These are phyloP conservation scores for Tetragonula clypearis DNA, from an alignment of 1,140 invertebrate species.

Conservation along the genomic window DNA sequence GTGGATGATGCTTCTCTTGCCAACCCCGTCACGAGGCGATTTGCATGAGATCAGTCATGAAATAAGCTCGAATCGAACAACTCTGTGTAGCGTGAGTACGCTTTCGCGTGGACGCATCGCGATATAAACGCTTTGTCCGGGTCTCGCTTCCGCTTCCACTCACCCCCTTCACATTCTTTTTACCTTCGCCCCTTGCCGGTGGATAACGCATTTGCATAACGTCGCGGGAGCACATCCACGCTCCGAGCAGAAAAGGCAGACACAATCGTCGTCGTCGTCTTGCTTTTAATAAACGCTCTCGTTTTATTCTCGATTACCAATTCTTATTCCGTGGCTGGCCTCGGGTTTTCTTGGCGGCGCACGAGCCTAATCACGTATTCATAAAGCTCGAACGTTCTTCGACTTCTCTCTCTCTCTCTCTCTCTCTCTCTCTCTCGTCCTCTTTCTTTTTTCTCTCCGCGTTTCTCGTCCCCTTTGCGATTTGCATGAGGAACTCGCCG, in stretches of 20 bases:
- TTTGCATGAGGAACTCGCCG: conserved; percentile 49
- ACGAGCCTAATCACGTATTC: conserved; percentile 39
- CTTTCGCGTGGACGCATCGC: conserved; percentile 46
- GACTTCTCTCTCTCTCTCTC: no score
- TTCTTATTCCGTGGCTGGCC: background rate
- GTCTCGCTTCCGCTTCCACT: background rate
- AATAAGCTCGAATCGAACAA: conserved; percentile 47
- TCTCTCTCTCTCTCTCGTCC: background rate
- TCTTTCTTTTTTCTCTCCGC: background rate
- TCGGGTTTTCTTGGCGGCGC: background rate
- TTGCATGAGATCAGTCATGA: conserved; percentile 54
- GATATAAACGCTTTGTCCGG: conserved; percentile 31
- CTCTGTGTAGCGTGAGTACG: conserved; percentile 27
- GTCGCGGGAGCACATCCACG: conserved; percentile 3
- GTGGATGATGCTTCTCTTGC: background rate
- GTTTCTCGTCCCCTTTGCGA: background rate
- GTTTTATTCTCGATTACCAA: conserved; percentile 10
- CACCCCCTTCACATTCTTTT: background rate
- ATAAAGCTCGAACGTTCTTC: conserved; percentile 25
- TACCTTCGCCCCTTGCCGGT: conserved; percentile 33
- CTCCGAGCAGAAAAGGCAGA: conserved; percentile 4
- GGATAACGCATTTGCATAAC: conserved; percentile 33
- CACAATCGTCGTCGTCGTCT: conserved; percentile 22
- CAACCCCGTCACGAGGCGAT: conserved; percentile 34
- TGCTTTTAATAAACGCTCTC: conserved; percentile 44